Conservation (phyloP, 1,140 invertebrate genomes). For the Stegodyphus mimosarum region DNA sequence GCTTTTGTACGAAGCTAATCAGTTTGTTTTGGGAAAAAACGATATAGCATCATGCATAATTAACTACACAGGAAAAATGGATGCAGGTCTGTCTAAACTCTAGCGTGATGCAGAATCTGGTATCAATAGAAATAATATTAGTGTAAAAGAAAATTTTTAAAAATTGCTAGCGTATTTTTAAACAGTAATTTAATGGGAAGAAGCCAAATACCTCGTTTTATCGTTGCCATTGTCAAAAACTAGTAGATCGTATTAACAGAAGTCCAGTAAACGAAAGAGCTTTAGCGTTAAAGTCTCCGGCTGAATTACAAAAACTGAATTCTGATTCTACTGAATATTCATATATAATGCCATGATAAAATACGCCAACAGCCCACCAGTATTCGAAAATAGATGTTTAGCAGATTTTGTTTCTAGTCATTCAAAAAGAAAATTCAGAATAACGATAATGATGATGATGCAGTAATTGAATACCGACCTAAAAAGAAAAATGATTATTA, state of each 20-base stretch:
- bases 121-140: neutral
- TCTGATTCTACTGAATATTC: neutral
- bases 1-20: neutral
- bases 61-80: neutral
- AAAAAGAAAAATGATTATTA: neutral
- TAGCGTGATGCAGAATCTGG: neutral
- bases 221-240: neutral
- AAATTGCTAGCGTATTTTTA: neutral
- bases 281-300: neutral
- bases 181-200: neutral
- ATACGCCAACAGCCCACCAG: neutral
- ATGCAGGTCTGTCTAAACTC: neutral
- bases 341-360: neutral
- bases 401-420: neutral
- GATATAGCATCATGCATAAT: no score
- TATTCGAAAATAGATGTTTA: neutral
- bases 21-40: neutral
- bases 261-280: neutral
- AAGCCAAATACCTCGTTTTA: neutral
- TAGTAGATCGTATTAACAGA: neutral
- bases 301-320: neutral
- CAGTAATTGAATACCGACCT: neutral
- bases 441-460: neutral
- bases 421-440: neutral
- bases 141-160: neutral